Conservation (phyloP, 2,888 invertebrate species). For the Ceraclea dissimilis region DNA sequence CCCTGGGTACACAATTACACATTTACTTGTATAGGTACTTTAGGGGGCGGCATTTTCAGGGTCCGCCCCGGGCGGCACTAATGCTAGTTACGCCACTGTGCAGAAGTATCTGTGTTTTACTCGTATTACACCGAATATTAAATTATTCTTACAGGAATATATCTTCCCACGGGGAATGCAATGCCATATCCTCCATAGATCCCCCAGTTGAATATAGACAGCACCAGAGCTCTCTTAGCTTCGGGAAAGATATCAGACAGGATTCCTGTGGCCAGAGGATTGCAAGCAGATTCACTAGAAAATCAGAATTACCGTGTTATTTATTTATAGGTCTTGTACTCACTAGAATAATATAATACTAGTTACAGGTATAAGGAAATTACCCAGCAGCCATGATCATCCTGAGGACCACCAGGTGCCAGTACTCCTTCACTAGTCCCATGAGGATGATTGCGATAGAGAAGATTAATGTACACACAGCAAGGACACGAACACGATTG, state of each 20-base stretch:
- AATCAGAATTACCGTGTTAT: constrained; percentile 21
- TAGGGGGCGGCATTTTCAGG: too few species aligned
- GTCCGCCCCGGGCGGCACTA: too few species aligned
- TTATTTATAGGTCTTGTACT: neutral
- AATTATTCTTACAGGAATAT: constrained; percentile 51
- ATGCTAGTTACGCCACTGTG: too few species aligned
- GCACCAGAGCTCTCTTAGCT: constrained; percentile 75
- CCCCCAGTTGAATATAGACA: constrained; percentile 94
- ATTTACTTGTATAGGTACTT: too few species aligned
- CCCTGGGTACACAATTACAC: too few species aligned
- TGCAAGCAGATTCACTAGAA: constrained; percentile 73
- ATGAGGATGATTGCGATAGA: constrained; percentile 78
- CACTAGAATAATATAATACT: neutral
- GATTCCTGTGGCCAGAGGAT: constrained; percentile 78
- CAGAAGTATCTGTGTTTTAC: too few species aligned
- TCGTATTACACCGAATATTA: too few species aligned
- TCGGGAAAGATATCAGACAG: constrained; percentile 75
- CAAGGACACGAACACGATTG: constrained; percentile 67
- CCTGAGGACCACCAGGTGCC: constrained; percentile 80
- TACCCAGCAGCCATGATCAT: constrained; percentile 83
- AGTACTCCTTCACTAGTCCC: constrained; percentile 77
- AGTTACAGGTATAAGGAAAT: constrained; percentile 17
- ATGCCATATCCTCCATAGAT: constrained; percentile 92
- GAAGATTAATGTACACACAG: constrained; percentile 72
- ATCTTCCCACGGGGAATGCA: constrained; percentile 85